A percentile compares a stretch with the other conserved stretches of the same genome.
phyloP scores from a whole-genome alignment of 2,888 invertebrate genomes.

The Ecliptopera silaceata region DNA sequence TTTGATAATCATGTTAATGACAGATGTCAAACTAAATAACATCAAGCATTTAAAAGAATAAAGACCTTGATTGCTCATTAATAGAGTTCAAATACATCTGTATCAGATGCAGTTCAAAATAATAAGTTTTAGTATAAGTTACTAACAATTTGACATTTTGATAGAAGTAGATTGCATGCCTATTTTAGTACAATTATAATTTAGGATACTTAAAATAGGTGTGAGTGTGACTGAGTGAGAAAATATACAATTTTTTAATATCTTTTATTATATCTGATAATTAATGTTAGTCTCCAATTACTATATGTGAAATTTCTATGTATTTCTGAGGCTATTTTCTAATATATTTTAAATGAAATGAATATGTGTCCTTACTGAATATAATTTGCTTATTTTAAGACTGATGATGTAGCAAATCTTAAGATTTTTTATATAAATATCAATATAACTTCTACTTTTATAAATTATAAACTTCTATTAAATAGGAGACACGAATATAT shows the following conservation, averaged over 20 bases:
- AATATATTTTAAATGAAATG: conserved; percentile 25
- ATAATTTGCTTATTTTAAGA: conserved; percentile 25
- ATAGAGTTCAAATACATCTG: conserved; percentile 75
- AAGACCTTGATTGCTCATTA: conserved; percentile 60
- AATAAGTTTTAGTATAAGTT: conserved; percentile 63
- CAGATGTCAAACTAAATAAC: conserved; percentile 6
- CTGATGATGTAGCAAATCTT: conserved; percentile 25
- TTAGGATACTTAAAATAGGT: conserved; percentile 68
- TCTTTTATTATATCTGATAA: conserved; percentile 11
- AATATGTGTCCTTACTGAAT: conserved; percentile 25
- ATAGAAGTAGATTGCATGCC: conserved; percentile 74
- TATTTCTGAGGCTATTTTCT: conserved; percentile 22
- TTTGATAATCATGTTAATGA: conserved; percentile 20
- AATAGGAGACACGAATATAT: not conserved
- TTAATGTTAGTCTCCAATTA: conserved; percentile 16
- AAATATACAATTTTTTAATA: conserved; percentile 21
- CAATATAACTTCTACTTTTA: conserved; percentile 6
- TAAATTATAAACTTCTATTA: conserved; percentile 10
- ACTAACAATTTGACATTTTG: conserved; percentile 70
- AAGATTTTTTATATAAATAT: conserved; percentile 4
- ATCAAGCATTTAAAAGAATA: conserved; percentile 26
- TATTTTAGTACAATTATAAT: conserved; percentile 81
- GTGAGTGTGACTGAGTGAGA: conserved; percentile 65
- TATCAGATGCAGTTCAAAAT: conserved; percentile 81
- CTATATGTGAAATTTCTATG: conserved; percentile 11